Conservation (phyloP, 2,888 invertebrate species). For the Choristoneura rosaceana region DNA sequence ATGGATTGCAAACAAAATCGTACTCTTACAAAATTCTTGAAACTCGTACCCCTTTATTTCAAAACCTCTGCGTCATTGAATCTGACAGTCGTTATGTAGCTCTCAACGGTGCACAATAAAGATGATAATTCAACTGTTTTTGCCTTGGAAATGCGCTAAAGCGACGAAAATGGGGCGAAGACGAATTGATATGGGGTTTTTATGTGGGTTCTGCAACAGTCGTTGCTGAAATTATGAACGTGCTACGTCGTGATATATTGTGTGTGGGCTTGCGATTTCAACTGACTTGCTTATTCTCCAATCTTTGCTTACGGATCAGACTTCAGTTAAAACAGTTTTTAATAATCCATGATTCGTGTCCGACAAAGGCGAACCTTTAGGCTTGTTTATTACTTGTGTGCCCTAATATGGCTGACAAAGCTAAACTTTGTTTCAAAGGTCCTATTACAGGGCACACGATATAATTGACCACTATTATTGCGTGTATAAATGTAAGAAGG, state of each 20-base stretch:
- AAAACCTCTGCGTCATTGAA: constrained; percentile 39
- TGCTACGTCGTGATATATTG: constrained; percentile 16
- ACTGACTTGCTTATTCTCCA: constrained; percentile 5
- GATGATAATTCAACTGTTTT: constrained; percentile 60
- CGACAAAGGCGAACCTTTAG: too few species aligned
- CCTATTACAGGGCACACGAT: too few species aligned
- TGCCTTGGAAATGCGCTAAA: constrained; percentile 52
- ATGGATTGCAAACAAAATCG: not conserved
- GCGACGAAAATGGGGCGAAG: constrained; percentile 51
- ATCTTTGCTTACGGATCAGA: not conserved
- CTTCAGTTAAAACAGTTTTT: not conserved
- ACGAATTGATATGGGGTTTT: constrained; percentile 52
- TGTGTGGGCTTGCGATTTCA: not conserved
- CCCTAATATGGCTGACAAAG: too few species aligned
- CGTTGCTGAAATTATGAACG: constrained; percentile 27
- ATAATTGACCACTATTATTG: too few species aligned
- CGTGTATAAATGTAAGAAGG: too few species aligned
- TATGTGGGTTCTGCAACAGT: constrained; percentile 46
- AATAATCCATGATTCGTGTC: too few species aligned
- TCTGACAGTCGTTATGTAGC: constrained; percentile 38
- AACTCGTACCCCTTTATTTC: not conserved
- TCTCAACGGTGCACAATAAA: constrained; percentile 55
- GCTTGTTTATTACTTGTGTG: too few species aligned
- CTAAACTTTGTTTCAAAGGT: too few species aligned
- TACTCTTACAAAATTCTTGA: not conserved